A percentile compares a stretch with the other conserved stretches of the same genome.
Conservation (phyloP, 2,888 invertebrate genomes). For the Matsumyia berberina region DNA sequence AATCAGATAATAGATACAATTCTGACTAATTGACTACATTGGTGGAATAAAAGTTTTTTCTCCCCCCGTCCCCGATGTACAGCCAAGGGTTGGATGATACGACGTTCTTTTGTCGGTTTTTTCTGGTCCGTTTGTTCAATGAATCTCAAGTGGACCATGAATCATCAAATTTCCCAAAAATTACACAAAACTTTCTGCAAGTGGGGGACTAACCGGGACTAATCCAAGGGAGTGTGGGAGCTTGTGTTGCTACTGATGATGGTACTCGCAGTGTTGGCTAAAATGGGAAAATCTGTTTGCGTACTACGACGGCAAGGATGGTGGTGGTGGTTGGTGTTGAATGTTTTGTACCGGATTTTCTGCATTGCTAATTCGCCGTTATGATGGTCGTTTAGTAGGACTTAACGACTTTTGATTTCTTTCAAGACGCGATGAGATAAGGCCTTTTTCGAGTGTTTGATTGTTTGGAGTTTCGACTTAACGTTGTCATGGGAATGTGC, state of each 20-base stretch:
- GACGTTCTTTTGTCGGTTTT: conserved; percentile 4
- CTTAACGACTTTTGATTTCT: conserved; percentile 45
- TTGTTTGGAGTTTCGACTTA: conserved; percentile 8
- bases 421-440: conserved; percentile 8
- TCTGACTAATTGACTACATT: conserved; percentile 66
- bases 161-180: conserved; percentile 69
- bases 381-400: conserved; percentile 38
- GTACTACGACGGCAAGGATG: not conserved
- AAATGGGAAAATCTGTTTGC: conserved; percentile 27
- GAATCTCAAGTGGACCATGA: conserved; percentile 75
- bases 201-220: not conserved
- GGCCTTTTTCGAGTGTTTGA: conserved; percentile 24
- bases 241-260: no score
- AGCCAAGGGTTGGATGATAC: conserved; percentile 13
- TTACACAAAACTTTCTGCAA: conserved; percentile 41
- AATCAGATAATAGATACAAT: conserved; percentile 62
- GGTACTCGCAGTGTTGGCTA: no score
- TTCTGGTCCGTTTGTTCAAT: conserved; percentile 54
- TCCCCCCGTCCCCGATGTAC: not conserved
- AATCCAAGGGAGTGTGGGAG: not conserved
- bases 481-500: conserved; percentile 3
- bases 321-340: conserved; percentile 10
- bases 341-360: conserved; percentile 30
- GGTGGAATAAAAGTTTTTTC: conserved; percentile 45
- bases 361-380: conserved; percentile 46